Conservation (phyloP, 2,888 invertebrate species). For the Cantharis nigra region DNA sequence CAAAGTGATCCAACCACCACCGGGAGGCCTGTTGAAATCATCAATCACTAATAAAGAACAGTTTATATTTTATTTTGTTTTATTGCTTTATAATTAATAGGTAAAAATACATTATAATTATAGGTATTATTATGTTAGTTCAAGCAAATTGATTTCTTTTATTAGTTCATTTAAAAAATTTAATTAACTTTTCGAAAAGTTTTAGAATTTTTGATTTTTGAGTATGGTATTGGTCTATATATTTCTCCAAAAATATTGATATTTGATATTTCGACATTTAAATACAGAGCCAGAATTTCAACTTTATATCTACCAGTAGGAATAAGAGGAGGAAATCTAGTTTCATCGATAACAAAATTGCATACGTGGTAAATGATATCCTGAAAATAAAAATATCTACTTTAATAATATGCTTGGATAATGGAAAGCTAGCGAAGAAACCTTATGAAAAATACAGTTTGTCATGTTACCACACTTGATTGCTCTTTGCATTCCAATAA, state of each 20-base stretch:
- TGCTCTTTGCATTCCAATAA: not conserved
- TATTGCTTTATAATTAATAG: too few species aligned
- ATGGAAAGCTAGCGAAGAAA: not conserved
- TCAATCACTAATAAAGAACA: too few species aligned
- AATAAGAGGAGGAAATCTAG: not conserved
- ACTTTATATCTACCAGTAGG: not conserved
- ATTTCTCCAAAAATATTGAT: not conserved
- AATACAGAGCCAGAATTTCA: not conserved
- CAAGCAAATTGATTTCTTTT: not conserved
- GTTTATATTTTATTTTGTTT: too few species aligned
- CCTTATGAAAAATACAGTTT: not conserved
- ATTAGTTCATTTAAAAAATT: too few species aligned
- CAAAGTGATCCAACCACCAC: too few species aligned
- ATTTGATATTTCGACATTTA: not conserved
- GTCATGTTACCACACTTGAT: not conserved
- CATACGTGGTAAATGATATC: not conserved
- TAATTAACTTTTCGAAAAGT: too few species aligned
- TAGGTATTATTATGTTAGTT: too few species aligned
- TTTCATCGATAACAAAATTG: not conserved
- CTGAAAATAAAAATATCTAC: not conserved
- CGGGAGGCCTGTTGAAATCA: too few species aligned
- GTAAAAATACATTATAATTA: too few species aligned
- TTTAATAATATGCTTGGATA: too few species aligned
- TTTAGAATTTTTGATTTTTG: not conserved
- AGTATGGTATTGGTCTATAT: not conserved